Evolutionary conservation across 2,888 invertebrate species (phyloP).

Genomic region (Patella ulyssiponensis): DNA sequence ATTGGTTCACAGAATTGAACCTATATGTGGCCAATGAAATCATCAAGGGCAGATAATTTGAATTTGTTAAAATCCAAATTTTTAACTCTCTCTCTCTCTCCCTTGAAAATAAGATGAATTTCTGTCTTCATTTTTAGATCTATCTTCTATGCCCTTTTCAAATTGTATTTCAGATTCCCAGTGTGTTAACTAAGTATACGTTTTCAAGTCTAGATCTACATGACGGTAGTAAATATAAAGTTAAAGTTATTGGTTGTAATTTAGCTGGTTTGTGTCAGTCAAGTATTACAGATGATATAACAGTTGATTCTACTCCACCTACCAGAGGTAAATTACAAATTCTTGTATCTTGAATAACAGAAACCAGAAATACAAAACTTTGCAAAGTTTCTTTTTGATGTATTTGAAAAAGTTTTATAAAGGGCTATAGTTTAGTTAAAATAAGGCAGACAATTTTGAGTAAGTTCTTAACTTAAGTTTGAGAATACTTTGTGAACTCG

Average conservation of each 20-base stretch:
- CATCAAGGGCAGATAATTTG: no score
- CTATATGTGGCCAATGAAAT: no score
- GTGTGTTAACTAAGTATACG: neutral
- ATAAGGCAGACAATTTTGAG: neutral
- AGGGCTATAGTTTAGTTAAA: neutral
- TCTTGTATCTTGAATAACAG: neutral
- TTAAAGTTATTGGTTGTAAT: slow-evolving; percentile 44
- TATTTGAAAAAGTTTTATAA: neutral
- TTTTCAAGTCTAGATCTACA: slow-evolving; percentile 22
- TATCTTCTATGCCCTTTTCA: neutral
- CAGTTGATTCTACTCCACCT: slow-evolving; percentile 32
- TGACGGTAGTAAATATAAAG: slow-evolving; percentile 43
- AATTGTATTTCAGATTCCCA: neutral
- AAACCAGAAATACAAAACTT: no score
- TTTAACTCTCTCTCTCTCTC: no score
- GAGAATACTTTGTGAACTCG: no score
- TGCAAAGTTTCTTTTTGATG: neutral
- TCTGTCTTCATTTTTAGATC: no score
- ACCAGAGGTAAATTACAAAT: slow-evolving; percentile 23
- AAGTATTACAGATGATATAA: slow-evolving; percentile 21
- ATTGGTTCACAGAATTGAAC: no score
- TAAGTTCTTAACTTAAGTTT: neutral
- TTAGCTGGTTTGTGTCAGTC: slow-evolving; percentile 41
- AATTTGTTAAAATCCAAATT: no score
- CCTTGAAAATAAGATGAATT: no score